Evolutionary conservation across 2,888 invertebrate genomes (phyloP), one percentile per base, ranked within the genome.

Genomic region (Polia nebulosa): DNA sequence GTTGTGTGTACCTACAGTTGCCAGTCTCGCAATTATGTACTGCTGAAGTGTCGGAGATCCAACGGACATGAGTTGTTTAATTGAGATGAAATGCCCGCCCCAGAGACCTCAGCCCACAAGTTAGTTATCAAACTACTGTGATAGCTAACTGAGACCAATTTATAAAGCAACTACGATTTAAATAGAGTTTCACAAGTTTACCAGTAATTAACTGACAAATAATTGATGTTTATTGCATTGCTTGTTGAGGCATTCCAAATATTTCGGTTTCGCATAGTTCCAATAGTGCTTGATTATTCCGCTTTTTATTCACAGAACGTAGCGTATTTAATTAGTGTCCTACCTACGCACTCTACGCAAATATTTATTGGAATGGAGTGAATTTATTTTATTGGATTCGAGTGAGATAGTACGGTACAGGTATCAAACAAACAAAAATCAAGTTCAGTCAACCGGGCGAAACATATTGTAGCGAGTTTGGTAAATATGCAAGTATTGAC

Each of bases 41-140:
- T 59, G 59, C 67, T 64, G 62, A 70, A 75, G 75, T 80, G 80
- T 73, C 39, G 56, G 64, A 57, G 64, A 63, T 67, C 47, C 58
- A 76, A 82, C 81, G 83, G 82, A 83, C 85, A 81, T 78, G 87
- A 90, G 83, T 88, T 85, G 88, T 88, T 88, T 88, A 91, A 92
- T 91, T 90, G 89, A 89, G 91, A 91, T 89, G 91, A 91, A 92
- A 89, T 84, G 80, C 82, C 71, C 73, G 61, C 90, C 88, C 89
- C 49, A n/a, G 89, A 84, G 90, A 84, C 85, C 77, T 68, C 73
- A 65, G 52, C 62, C 72, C 60, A 56, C 83, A 85, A 85, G 83
- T 87, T 84, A 77, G 80, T 87, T 87, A 90, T 90, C 88, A 89
- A 89, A 89, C 88, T 87, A 85, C 72, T 77, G 78, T 81, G 83